phyloP scores from a whole-genome alignment of 2,888 invertebrate genomes.

The Xylophagus ater region DNA sequence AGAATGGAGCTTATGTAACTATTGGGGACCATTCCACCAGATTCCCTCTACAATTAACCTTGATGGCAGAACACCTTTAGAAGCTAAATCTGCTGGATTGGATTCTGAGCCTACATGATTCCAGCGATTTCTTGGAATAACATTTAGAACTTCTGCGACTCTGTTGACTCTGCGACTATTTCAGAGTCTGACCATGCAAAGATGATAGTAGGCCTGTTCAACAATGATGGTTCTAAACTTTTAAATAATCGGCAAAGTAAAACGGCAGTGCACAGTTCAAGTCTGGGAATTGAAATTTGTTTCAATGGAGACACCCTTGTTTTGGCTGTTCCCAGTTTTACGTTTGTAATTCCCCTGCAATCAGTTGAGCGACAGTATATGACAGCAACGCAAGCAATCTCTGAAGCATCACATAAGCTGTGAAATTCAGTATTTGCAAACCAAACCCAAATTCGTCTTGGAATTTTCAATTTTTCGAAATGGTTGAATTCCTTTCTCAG shows the following conservation, averaged over 20 bases:
- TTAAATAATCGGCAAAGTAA: conserved; percentile 13
- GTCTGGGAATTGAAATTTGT: conserved; percentile 13
- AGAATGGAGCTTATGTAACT: conserved; percentile 20
- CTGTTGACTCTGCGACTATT: conserved; percentile 12
- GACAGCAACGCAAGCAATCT: not conserved
- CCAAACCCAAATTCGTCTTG: not conserved
- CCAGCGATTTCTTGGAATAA: conserved; percentile 9
- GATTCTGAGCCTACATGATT: conserved; percentile 13
- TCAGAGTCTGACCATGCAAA: conserved; percentile 14
- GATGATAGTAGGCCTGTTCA: not conserved
- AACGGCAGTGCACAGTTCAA: conserved; percentile 16
- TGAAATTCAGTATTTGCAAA: not conserved
- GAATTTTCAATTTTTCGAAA: not conserved
- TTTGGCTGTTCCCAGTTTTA: conserved; percentile 14
- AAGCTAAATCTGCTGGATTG: conserved; percentile 18
- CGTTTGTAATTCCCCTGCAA: not conserved
- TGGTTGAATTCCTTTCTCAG: not conserved
- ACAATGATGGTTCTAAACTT: conserved; percentile 8
- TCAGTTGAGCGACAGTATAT: conserved; percentile 11
- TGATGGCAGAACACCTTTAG: conserved; percentile 11
- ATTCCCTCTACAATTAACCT: conserved; percentile 12
- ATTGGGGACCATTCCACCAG: conserved; percentile 8
- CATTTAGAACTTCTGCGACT: conserved; percentile 15
- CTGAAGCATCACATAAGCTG: not conserved
- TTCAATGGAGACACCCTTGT: conserved; percentile 17